These are phyloP conservation scores for Grantiella picta DNA, from an alignment of 2,113 vertebrate species.

Conservation along the genomic window DNA sequence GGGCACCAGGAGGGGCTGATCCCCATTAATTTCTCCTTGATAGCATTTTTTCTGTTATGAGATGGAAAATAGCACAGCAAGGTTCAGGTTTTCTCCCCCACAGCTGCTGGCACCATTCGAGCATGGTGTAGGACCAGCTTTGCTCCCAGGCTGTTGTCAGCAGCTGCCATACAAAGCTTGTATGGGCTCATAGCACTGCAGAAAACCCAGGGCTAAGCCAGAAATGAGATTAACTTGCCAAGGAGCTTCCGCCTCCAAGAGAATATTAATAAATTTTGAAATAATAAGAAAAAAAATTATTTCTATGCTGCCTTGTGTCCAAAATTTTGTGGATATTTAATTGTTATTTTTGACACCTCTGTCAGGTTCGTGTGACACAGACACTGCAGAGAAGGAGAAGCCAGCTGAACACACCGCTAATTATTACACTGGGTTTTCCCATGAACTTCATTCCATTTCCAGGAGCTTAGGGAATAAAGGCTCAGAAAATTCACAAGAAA, in stretches of 20 bases:
- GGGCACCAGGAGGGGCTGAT: background rate
- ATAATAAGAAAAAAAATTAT: background rate
- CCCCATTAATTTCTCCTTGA: background rate
- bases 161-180: background rate
- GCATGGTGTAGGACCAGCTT: fast-evolving
- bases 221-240: background rate
- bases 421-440: background rate
- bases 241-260: background rate
- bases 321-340: background rate
- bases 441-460: background rate
- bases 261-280: background rate
- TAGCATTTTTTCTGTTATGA: background rate
- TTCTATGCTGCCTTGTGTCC: background rate
- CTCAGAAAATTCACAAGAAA: background rate
- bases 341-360: background rate
- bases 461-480: background rate
- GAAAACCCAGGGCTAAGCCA: background rate
- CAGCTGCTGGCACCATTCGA: background rate
- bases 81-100: background rate
- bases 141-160: background rate
- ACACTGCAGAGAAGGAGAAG: background rate
- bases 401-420: background rate
- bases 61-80: background rate
- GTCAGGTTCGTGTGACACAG: background rate
- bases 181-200: background rate